These are phyloP conservation scores for Lagodon rhomboides DNA, from an alignment of 2,797 vertebrate species.

Conservation along the genomic window DNA sequence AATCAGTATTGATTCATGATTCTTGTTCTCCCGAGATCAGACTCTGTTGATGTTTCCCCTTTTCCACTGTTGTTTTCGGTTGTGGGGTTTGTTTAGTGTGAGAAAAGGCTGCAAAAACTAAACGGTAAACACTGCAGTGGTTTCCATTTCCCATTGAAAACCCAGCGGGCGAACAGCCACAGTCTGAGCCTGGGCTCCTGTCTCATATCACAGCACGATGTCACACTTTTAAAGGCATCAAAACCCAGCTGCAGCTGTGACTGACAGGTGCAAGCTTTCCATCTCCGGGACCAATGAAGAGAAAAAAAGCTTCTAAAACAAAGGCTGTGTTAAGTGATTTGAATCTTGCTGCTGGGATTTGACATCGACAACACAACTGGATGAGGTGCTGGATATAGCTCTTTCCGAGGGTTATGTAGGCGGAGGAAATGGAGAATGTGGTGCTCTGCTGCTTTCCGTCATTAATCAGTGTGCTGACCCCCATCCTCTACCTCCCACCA, in stretches of 20 bases:
- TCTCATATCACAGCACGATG: slow-evolving; percentile 69
- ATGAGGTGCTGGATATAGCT: slow-evolving; percentile 47
- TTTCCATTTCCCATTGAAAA: slow-evolving; percentile 70
- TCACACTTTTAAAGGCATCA: slow-evolving; percentile 77
- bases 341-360: slow-evolving; percentile 28
- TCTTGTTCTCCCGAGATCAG: slow-evolving; percentile 56
- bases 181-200: slow-evolving; percentile 52
- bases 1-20: slow-evolving; percentile 70
- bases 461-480: slow-evolving; percentile 80
- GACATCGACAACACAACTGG: slow-evolving; percentile 39
- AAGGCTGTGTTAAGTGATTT: slow-evolving; percentile 58
- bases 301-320: slow-evolving; percentile 41
- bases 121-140: slow-evolving; percentile 64
- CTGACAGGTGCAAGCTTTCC: slow-evolving; percentile 77
- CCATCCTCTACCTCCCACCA: slow-evolving; percentile 54
- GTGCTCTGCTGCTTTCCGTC: slow-evolving; percentile 70
- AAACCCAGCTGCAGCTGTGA: slow-evolving; percentile 64
- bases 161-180: slow-evolving; percentile 52
- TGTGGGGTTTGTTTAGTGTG: slow-evolving; percentile 50
- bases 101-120: slow-evolving; percentile 52
- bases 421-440: slow-evolving; percentile 52
- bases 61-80: slow-evolving; percentile 50
- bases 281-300: slow-evolving; percentile 38
- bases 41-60: slow-evolving; percentile 34
- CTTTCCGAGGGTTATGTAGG: slow-evolving; percentile 60